Conservation (phyloP, 2,113 vertebrate species). For the Atherinomorus stipes region DNA sequence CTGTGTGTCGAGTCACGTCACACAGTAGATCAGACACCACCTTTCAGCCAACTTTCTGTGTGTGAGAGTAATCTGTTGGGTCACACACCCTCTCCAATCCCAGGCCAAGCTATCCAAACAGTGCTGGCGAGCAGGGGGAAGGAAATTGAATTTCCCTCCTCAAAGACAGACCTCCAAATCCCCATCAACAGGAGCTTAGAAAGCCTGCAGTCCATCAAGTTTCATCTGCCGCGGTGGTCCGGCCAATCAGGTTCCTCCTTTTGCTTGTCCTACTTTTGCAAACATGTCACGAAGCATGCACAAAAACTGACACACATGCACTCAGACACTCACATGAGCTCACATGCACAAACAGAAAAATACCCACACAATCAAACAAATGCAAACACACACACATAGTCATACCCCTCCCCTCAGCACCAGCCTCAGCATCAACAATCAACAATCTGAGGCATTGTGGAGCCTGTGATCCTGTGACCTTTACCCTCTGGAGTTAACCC, state of each 20-base stretch:
- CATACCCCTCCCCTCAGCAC: slow-evolving; percentile 53
- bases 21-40: slow-evolving; percentile 54
- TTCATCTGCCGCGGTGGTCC: slow-evolving; percentile 80
- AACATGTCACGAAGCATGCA: slow-evolving; percentile 45
- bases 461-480: slow-evolving; percentile 82
- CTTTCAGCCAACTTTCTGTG: slow-evolving; percentile 64
- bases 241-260: slow-evolving; percentile 70
- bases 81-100: slow-evolving; percentile 74
- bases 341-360: slow-evolving; percentile 54
- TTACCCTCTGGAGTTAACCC: slow-evolving; percentile 76
- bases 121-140: slow-evolving; percentile 62
- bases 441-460: slow-evolving; percentile 81
- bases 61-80: slow-evolving; percentile 70
- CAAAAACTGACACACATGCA: slow-evolving; percentile 30
- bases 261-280: slow-evolving; percentile 21
- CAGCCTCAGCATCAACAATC: slow-evolving; percentile 79
- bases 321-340: slow-evolving; percentile 14
- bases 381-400: slow-evolving; percentile 43
- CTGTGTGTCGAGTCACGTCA: slow-evolving; percentile 66
- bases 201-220: slow-evolving; percentile 79
- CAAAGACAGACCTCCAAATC: slow-evolving; percentile 79
- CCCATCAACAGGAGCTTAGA: slow-evolving; percentile 80
- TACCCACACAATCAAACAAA: slow-evolving; percentile 53
- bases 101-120: slow-evolving; percentile 76
- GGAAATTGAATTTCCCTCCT: slow-evolving; percentile 78